Percentiles rank a stretch among this genome's conserved stretches.
Evolutionary conservation across 1,140 invertebrate species (phyloP).

Genomic region (Eubasilissa regina): DNA sequence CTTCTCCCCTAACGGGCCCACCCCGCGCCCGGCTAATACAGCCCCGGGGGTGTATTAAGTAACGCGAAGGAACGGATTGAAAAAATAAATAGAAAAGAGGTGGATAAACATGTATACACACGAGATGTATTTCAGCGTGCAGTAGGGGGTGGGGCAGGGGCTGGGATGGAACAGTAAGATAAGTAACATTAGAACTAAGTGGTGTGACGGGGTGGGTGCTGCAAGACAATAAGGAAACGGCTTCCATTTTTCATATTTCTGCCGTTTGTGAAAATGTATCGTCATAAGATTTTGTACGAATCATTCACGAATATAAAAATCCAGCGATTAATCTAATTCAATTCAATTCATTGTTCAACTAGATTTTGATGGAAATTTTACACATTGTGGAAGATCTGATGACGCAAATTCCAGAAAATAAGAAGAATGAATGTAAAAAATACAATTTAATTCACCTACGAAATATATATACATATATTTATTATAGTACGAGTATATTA

Average conservation of each 20-base stretch:
- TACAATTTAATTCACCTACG: too few species aligned
- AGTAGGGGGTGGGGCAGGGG: not conserved
- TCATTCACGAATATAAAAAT: not conserved
- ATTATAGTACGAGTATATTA: too few species aligned
- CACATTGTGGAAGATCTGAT: too few species aligned
- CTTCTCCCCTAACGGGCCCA: conserved; percentile 6
- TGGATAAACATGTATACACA: conserved; percentile 34
- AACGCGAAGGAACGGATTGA: conserved; percentile 39
- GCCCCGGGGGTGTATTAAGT: conserved; percentile 39
- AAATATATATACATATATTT: too few species aligned
- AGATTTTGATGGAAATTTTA: too few species aligned
- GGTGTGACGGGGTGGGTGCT: not conserved
- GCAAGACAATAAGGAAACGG: conserved; percentile 30
- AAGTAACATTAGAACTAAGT: conserved; percentile 43
- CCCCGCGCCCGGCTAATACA: conserved; percentile 53
- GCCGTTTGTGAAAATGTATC: conserved; percentile 8
- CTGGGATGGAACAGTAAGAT: conserved; percentile 13
- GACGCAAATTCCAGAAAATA: too few species aligned
- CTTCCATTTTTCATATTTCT: conserved; percentile 4
- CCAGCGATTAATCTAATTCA: too few species aligned
- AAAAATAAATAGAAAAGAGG: conserved; percentile 40
- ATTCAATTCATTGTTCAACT: too few species aligned
- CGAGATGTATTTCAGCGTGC: not conserved
- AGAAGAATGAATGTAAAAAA: too few species aligned
- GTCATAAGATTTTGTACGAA: not conserved